phyloP scores from a whole-genome alignment of 2,888 invertebrate genomes.

The Agelastica alni region DNA sequence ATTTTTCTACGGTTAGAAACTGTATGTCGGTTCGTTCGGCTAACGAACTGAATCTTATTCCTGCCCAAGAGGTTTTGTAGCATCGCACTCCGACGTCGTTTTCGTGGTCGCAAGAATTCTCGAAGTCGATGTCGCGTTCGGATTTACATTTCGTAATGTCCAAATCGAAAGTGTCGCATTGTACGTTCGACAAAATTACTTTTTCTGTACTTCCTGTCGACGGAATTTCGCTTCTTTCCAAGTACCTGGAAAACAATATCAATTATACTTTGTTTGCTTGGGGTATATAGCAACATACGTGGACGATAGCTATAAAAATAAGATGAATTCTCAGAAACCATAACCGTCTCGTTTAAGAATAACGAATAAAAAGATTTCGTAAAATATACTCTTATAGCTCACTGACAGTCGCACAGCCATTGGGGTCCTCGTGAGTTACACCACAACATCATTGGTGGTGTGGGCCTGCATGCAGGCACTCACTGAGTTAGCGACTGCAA shows the following conservation, averaged over 20 bases:
- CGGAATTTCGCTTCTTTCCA: slow-evolving; percentile 82
- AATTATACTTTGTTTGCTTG: too few relatives aligned
- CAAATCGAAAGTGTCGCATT: slow-evolving; percentile 87
- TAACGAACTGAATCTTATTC: slow-evolving; percentile 85
- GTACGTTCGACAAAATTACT: slow-evolving; percentile 82
- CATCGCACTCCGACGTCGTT: slow-evolving; percentile 89
- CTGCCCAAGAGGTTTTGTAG: slow-evolving; percentile 93
- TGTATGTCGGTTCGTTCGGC: slow-evolving; percentile 87
- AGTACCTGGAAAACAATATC: slow-evolving; percentile 56
- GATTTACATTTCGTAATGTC: slow-evolving; percentile 87
- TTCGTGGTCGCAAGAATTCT: slow-evolving; percentile 85
- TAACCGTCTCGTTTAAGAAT: too few relatives aligned
- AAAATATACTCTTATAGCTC: too few relatives aligned
- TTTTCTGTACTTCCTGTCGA: slow-evolving; percentile 75
- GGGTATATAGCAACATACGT: too few relatives aligned
- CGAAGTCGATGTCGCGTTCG: slow-evolving; percentile 77
- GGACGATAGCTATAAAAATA: too few relatives aligned
- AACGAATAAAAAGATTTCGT: too few relatives aligned
- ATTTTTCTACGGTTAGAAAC: slow-evolving; percentile 85
- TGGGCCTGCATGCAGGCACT: too few relatives aligned
- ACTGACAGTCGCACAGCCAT: too few relatives aligned
- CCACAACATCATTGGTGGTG: too few relatives aligned
- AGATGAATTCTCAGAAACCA: too few relatives aligned
- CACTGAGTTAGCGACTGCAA: too few relatives aligned
- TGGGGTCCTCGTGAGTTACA: too few relatives aligned